Base-by-base conservation (phyloP, 2,113 vertebrate species). In the Hypanus sabinus region DNA sequence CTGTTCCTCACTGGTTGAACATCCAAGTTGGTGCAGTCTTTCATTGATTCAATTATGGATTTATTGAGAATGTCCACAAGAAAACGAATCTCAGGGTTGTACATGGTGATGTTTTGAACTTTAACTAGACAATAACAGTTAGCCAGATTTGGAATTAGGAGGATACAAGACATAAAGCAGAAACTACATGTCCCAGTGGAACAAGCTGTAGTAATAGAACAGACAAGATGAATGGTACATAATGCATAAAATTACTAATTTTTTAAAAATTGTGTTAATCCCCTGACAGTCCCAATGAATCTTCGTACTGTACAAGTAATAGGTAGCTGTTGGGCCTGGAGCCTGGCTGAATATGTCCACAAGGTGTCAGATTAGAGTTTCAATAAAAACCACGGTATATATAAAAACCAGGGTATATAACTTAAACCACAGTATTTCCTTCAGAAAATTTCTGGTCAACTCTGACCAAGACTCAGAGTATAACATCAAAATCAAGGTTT, bases 281-380 rank as follows among this genome's bases (percentile, higher is more conserved):
- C 62, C 33, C 62, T 91, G 62, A 62, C 87, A 91, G 85, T 88
- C 65, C 60, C 30, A 12, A 0, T 62, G 18, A 12, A 24, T 30
- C 85, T 91, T 91, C 12, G 68, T 91, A 68, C n/a, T 91, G 65
- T 22, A 91, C 30, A 91, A 62, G 14, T 91, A 36, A 62, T 65
- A n/a, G 87, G 62, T 62, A 91, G 87, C 27, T 91, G 62, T 65
- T 68, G 18, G 87, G 87, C 87, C 62, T 91, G 57, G 4, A 65
- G 62, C 62, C 87, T 68, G n/a, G 30, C 87, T 68, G 2, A 62
- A 68, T 24, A 91, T 62, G 62, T 68, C 30, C 57, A 68, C 16
- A 91, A 24, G 9, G 87, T 91, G 12, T 91, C 27, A 91, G 62
- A 0, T 36, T 14, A 65, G 14, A 91, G 18, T 68, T 65, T 24